Conservation (phyloP, 2,113 vertebrate species). For the Bombycilla garrulus region DNA sequence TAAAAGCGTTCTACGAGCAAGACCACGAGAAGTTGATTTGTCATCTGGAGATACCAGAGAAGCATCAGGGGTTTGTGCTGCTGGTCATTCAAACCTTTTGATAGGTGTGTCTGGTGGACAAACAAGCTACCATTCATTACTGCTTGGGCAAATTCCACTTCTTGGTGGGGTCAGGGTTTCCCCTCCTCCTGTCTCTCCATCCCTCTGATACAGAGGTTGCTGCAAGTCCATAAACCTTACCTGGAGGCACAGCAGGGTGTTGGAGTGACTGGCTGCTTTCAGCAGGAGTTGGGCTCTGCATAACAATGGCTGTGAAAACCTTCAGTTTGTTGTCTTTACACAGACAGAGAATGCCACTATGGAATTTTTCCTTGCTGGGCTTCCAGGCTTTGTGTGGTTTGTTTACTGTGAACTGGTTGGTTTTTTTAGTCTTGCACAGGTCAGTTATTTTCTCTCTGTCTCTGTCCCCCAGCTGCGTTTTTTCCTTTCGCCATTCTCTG, state of each 20-base stretch:
- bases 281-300: not conserved
- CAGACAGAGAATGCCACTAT: not conserved
- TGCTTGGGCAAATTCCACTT: not conserved
- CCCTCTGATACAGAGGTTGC: not conserved
- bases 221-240: not conserved
- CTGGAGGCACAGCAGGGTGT: fast-evolving
- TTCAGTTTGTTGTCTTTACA: not conserved
- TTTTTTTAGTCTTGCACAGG: not conserved
- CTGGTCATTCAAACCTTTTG: not conserved
- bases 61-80: not conserved
- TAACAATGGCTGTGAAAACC: not conserved
- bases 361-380: not conserved
- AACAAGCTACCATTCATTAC: not conserved
- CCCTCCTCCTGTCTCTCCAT: not conserved
- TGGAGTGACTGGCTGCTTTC: not conserved
- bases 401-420: not conserved
- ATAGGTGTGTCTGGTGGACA: not conserved
- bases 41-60: not conserved
- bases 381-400: not conserved
- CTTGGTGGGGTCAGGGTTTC: not conserved
- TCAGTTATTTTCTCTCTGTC: not conserved
- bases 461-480: not conserved
- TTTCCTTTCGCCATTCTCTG: not conserved
- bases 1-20: not conserved
- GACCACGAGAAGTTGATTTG: not conserved